Evolutionary conservation across 2,888 invertebrate species (phyloP).

Genomic region (Xylota segnis): DNA sequence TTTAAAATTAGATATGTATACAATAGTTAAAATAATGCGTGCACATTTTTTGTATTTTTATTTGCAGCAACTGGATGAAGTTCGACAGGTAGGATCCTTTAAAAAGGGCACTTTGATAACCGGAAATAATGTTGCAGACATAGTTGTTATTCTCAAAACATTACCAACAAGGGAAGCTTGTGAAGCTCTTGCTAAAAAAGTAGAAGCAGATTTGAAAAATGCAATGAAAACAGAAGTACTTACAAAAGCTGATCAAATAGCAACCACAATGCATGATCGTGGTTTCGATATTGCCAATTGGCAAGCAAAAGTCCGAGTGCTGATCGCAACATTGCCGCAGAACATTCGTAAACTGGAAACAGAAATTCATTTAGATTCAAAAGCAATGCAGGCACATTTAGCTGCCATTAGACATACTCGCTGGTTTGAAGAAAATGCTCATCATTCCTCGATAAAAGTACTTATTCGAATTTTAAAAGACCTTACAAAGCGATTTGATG

Average conservation of each 20-base stretch:
- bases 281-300: constrained; percentile 96
- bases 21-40: background rate
- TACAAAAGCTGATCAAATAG: constrained; percentile 86
- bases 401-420: constrained; percentile 97
- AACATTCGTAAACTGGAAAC: constrained; percentile 97
- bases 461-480: constrained; percentile 97
- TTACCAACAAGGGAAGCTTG: constrained; percentile 98
- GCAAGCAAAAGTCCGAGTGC: constrained; percentile 94
- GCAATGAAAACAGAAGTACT: constrained; percentile 88
- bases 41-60: constrained; percentile 51
- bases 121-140: constrained; percentile 97
- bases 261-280: constrained; percentile 87
- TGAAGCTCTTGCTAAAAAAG: constrained; percentile 94
- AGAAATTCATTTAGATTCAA: constrained; percentile 90
- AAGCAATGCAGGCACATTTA: constrained; percentile 94
- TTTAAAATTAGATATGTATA: too few relatives aligned
- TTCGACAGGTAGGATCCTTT: constrained; percentile 98
- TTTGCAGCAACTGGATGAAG: constrained; percentile 94
- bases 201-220: constrained; percentile 93
- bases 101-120: constrained; percentile 99
- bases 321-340: constrained; percentile 97
- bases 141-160: constrained; percentile 98
- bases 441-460: constrained; percentile 98
- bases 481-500: constrained; percentile 94
- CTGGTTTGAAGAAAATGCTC: constrained; percentile 99